phyloP scores from a whole-genome alignment of 2,888 invertebrate species.

The Eilema sororculum region DNA sequence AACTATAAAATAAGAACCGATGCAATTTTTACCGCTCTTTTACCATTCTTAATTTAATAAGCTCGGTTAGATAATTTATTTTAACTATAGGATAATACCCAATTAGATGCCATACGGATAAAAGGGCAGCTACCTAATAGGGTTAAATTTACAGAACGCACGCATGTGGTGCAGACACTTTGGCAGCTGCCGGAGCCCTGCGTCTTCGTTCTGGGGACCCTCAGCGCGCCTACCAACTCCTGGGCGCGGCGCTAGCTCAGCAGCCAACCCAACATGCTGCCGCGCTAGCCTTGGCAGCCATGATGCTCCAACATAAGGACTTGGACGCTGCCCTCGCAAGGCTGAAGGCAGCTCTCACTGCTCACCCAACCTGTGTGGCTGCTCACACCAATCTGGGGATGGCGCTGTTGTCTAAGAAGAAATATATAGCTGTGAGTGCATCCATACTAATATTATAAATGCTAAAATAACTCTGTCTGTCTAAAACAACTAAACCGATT shows the following conservation, averaged over 20 bases:
- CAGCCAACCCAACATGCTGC: constrained; percentile 81
- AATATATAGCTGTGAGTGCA: constrained; percentile 75
- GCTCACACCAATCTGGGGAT: constrained; percentile 78
- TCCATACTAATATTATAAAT: not conserved
- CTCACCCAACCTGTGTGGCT: constrained; percentile 79
- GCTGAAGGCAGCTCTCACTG: constrained; percentile 80
- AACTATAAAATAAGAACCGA: no score
- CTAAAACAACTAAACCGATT: no score
- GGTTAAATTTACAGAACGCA: constrained; percentile 52
- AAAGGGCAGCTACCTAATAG: not conserved
- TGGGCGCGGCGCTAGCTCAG: constrained; percentile 84
- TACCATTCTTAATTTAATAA: no score
- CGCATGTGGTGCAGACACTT: constrained; percentile 82
- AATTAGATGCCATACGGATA: no score
- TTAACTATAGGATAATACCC: no score
- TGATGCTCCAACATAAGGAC: constrained; percentile 84
- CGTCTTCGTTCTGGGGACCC: constrained; percentile 82
- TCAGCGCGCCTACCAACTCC: constrained; percentile 83
- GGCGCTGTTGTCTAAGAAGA: constrained; percentile 78
- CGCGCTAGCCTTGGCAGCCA: constrained; percentile 83
- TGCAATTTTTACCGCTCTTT: no score
- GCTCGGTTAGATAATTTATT: no score
- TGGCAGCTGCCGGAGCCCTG: constrained; percentile 83
- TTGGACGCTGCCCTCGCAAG: constrained; percentile 80
- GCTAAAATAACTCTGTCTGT: no score